Percentiles rank a stretch among this genome's conserved stretches.
Evolutionary conservation across 2,888 invertebrate genomes (phyloP).

Genomic region (Caenorhabditis zanzibari): DNA sequence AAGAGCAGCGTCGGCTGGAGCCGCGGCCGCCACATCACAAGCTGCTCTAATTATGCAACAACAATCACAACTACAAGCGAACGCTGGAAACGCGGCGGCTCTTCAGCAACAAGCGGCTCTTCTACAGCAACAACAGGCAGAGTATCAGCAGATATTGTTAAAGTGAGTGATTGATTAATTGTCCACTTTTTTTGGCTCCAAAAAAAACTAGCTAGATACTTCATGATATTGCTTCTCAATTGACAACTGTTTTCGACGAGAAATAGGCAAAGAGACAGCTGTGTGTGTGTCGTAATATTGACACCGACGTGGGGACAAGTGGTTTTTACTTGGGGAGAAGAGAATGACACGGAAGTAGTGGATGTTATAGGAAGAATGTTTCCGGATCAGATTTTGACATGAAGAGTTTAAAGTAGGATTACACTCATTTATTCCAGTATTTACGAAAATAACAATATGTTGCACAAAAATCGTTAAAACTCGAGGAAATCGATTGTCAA

Average conservation of each 20-base stretch:
- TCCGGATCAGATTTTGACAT: not conserved
- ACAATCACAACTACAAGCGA: slow-evolving; percentile 63
- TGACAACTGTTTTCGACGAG: slow-evolving; percentile 17
- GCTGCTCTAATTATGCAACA: slow-evolving; percentile 63
- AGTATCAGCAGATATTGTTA: slow-evolving; percentile 76
- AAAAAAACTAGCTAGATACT: not conserved
- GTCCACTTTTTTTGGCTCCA: not conserved
- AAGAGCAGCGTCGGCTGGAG: slow-evolving; percentile 57
- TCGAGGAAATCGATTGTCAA: too few species aligned
- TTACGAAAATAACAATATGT: too few species aligned
- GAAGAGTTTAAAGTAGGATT: too few species aligned
- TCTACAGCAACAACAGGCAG: slow-evolving; percentile 70
- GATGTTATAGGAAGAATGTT: not conserved
- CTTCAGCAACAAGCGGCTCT: slow-evolving; percentile 73
- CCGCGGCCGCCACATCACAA: slow-evolving; percentile 57
- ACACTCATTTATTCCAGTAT: too few species aligned
- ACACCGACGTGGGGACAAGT: slow-evolving; percentile 54
- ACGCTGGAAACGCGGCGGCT: slow-evolving; percentile 54
- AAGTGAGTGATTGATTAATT: slow-evolving; percentile 57
- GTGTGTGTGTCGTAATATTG: slow-evolving; percentile 61
- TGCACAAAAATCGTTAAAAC: too few species aligned
- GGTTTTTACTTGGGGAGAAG: slow-evolving; percentile 6
- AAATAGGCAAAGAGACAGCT: slow-evolving; percentile 13
- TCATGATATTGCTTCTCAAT: not conserved
- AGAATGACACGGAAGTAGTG: slow-evolving; percentile 28